These are phyloP conservation scores for Polymixis flavicincta DNA, from an alignment of 2,888 invertebrate genomes.

Conservation along the genomic window DNA sequence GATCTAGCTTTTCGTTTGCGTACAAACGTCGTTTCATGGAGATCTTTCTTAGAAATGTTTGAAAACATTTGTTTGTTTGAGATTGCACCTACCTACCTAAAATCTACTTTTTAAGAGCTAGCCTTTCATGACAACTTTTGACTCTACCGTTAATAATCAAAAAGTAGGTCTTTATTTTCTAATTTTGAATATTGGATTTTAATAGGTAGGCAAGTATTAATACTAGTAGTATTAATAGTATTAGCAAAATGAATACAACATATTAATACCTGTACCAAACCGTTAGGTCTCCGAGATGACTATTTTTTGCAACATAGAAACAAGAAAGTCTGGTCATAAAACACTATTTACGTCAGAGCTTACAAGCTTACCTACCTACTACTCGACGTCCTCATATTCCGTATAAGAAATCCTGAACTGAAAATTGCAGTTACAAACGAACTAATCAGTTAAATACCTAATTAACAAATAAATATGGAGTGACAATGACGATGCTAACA, in stretches of 20 bases:
- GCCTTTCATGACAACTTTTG: background rate
- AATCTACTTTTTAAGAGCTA: background rate
- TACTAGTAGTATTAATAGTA: too few relatives aligned
- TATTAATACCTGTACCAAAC: conserved; percentile 44
- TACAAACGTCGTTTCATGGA: background rate
- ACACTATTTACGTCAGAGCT: conserved; percentile 41
- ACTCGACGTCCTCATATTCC: conserved; percentile 33
- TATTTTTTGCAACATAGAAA: conserved; percentile 56
- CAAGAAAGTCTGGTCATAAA: conserved; percentile 52
- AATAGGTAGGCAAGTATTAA: background rate
- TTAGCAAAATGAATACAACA: conserved; percentile 14
- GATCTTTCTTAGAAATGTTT: background rate
- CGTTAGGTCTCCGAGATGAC: conserved; percentile 53
- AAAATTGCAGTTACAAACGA: conserved; percentile 47
- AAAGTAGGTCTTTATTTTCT: conserved; percentile 4
- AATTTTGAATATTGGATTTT: conserved; percentile 5
- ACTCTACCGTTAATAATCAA: background rate
- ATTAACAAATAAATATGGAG: background rate
- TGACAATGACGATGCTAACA: background rate
- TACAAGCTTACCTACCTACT: conserved; percentile 7
- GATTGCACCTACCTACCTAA: background rate
- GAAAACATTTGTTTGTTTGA: background rate
- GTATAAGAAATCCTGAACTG: conserved; percentile 47
- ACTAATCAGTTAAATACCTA: background rate
- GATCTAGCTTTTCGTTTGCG: conserved; percentile 7